A percentile compares a stretch with the other conserved stretches of the same genome.
Evolutionary conservation across 1,140 invertebrate genomes (phyloP).

Genomic region (Coenobita brevimanus): DNA sequence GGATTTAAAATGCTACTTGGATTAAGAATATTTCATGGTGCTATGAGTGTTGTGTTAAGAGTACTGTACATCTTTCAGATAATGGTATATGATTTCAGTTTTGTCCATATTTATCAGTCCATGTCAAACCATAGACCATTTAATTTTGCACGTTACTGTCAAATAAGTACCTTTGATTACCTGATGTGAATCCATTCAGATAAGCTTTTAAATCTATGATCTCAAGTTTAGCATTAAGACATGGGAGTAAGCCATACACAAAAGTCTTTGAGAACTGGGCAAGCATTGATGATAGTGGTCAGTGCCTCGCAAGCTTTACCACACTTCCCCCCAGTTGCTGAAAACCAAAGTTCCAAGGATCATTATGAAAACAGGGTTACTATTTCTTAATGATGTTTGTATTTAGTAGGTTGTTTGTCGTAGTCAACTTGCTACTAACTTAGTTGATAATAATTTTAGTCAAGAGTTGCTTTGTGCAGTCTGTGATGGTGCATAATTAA

Average conservation of each 20-base stretch:
- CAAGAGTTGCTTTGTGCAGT: constrained; percentile 59
- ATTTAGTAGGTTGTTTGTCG: constrained; percentile 60
- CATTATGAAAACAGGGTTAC: constrained; percentile 61
- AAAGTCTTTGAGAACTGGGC: not conserved
- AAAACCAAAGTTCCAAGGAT: constrained; percentile 58
- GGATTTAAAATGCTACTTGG: not conserved
- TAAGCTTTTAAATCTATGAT: constrained; percentile 49
- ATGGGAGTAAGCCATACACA: constrained; percentile 9
- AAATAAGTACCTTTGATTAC: not conserved
- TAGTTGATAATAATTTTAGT: constrained; percentile 58
- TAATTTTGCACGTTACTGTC: not conserved
- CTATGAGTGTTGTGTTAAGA: constrained; percentile 55
- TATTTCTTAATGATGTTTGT: constrained; percentile 56
- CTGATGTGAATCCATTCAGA: constrained; percentile 16
- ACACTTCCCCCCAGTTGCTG: constrained; percentile 46
- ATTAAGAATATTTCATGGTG: constrained; percentile 52
- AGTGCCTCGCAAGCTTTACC: constrained; percentile 34
- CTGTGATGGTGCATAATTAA: constrained; percentile 63
- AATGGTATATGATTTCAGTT: not conserved
- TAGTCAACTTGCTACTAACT: constrained; percentile 56
- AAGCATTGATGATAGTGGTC: constrained; percentile 26
- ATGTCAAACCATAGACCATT: too few species aligned
- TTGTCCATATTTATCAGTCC: not conserved
- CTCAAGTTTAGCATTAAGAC: constrained; percentile 61
- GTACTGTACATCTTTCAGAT: not conserved